Percentiles rank a stretch among this genome's conserved stretches.
Evolutionary conservation across 2,113 vertebrate genomes (phyloP).

Genomic region (Cisticola juncidis): DNA sequence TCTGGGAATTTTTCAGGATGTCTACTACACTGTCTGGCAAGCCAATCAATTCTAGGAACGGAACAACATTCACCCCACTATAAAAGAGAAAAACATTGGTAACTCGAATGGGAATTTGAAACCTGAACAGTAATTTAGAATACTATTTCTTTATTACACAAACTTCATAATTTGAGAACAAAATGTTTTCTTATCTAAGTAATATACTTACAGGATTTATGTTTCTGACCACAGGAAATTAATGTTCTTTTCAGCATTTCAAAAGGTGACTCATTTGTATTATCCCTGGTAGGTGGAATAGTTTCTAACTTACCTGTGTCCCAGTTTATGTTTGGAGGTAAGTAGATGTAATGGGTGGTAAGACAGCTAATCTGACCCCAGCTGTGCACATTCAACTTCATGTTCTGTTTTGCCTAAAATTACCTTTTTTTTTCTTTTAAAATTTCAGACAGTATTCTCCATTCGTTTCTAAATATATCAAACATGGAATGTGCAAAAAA

Average conservation of each 20-base stretch:
- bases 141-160: not conserved
- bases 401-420: not conserved
- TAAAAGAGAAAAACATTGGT: constrained; percentile 38
- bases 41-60: constrained; percentile 86
- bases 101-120: not conserved
- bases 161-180: not conserved
- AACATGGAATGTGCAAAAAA: not conserved
- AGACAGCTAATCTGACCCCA: not conserved
- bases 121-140: not conserved
- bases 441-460: not conserved
- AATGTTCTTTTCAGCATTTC: not conserved
- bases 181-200: not conserved
- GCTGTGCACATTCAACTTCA: not conserved
- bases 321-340: not conserved
- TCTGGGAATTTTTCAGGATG: constrained; percentile 87
- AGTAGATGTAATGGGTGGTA: not conserved
- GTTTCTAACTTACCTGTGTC: not conserved
- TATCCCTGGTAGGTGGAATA: not conserved
- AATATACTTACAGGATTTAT: not conserved
- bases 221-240: not conserved
- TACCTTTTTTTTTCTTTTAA: not conserved
- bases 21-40: constrained; percentile 83
- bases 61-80: constrained; percentile 91
- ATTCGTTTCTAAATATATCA: not conserved
- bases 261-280: not conserved